A percentile compares a stretch with the other conserved stretches of the same genome.
phyloP scores from a whole-genome alignment of 2,113 vertebrate genomes.

The Saiga tatarica region DNA sequence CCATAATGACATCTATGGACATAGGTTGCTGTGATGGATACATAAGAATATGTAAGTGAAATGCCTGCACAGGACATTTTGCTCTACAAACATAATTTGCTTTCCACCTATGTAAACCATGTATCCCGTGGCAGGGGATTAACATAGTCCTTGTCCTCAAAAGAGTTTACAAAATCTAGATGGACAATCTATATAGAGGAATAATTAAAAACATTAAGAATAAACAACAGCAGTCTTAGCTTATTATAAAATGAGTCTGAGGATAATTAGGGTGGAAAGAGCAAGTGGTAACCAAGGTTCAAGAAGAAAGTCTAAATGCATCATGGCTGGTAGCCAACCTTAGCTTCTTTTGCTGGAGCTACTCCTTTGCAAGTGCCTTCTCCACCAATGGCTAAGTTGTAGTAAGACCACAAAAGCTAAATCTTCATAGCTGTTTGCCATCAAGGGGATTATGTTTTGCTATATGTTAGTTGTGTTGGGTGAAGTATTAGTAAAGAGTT shows the following conservation, averaged over 20 bases:
- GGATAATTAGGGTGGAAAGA: not conserved
- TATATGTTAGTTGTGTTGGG: not conserved
- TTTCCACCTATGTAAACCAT: not conserved
- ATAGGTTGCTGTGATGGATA: not conserved
- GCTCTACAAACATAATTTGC: not conserved
- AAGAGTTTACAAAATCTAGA: not conserved
- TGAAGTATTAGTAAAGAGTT: conserved; percentile 66
- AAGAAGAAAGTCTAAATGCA: conserved; percentile 2
- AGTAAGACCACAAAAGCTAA: not conserved
- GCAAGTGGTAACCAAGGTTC: not conserved
- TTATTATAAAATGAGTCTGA: not conserved
- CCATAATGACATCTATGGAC: not conserved
- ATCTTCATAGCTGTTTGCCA: not conserved
- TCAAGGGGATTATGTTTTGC: not conserved
- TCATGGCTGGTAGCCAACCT: not conserved
- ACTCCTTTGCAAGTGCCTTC: not conserved
- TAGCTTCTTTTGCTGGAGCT: not conserved
- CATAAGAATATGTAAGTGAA: not conserved
- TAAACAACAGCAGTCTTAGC: not conserved
- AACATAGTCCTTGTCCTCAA: not conserved
- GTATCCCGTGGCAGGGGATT: not conserved
- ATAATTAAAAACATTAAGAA: not conserved
- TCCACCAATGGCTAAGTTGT: not conserved
- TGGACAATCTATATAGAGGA: not conserved
- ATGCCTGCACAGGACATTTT: not conserved